phyloP scores from a whole-genome alignment of 2,113 vertebrate species.

The Geococcyx californianus region DNA sequence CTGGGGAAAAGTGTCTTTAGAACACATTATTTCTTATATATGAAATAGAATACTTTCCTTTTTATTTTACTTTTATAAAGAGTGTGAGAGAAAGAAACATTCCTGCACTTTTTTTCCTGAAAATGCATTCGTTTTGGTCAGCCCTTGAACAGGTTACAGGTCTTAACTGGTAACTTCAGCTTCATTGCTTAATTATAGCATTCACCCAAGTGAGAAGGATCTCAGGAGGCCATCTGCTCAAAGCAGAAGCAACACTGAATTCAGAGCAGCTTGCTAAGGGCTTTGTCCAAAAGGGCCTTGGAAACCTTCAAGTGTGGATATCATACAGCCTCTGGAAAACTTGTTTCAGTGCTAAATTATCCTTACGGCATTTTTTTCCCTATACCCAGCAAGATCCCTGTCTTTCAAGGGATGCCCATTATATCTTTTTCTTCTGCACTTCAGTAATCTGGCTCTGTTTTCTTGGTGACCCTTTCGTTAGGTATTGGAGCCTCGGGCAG shows the following conservation, averaged over 20 bases:
- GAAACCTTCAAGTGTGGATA: background rate
- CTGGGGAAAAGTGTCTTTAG: background rate
- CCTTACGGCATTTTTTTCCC: background rate
- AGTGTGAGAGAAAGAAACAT: accelerated
- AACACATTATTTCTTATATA: background rate
- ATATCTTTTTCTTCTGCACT: background rate
- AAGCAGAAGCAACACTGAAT: background rate
- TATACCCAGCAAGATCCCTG: background rate
- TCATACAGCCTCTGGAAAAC: background rate
- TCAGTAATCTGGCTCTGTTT: background rate
- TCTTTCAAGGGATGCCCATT: background rate
- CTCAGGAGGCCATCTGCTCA: background rate
- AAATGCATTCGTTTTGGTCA: background rate
- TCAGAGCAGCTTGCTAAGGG: background rate
- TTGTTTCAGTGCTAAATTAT: background rate
- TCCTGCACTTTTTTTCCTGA: background rate
- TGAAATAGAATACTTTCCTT: background rate
- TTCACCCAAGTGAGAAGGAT: background rate
- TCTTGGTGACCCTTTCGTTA: background rate
- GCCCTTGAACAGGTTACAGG: background rate
- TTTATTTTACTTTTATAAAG: background rate
- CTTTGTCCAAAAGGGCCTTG: background rate
- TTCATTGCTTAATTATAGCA: background rate
- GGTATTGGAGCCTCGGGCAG: background rate
- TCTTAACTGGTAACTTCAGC: background rate